These are phyloP conservation scores for Saccopteryx leptura DNA, from an alignment of 2,113 vertebrate genomes.

Conservation along the genomic window DNA sequence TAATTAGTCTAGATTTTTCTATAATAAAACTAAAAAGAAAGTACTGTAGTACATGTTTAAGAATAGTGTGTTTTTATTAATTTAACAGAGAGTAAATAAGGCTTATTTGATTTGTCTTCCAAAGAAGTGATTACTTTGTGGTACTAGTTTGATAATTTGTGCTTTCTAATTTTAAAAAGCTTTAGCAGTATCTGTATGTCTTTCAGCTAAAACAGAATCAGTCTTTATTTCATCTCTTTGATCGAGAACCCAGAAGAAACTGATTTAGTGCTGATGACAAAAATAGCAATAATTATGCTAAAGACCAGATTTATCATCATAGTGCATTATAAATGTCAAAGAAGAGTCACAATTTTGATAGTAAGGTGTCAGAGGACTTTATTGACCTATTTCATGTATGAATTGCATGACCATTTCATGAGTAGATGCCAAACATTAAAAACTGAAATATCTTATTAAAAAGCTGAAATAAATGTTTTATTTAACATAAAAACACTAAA, in stretches of 20 bases:
- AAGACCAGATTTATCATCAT: neutral
- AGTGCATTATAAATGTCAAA: neutral
- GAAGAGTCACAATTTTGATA: neutral
- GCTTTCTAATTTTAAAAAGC: conserved; percentile 35
- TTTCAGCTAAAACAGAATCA: neutral
- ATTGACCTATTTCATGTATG: neutral
- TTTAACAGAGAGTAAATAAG: neutral
- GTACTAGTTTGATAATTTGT: conserved; percentile 21
- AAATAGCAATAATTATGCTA: neutral
- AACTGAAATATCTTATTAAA: conserved; percentile 13
- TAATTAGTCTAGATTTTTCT: conserved; percentile 32
- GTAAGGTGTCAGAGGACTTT: neutral
- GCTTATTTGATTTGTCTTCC: neutral
- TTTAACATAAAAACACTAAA: neutral
- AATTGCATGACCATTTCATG: neutral
- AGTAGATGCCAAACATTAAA: neutral
- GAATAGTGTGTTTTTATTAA: conserved; percentile 1
- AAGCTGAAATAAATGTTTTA: neutral
- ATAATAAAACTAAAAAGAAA: conserved; percentile 48
- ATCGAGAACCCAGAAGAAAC: neutral
- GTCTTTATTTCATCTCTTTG: neutral
- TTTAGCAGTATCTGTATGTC: neutral
- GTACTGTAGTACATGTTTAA: neutral
- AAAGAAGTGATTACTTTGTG: conserved; percentile 36
- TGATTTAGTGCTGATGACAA: neutral